Percentiles rank a stretch among this genome's conserved stretches.
Conservation (phyloP, 2,797 vertebrate species). For the Buphagus erythrorhynchus region DNA sequence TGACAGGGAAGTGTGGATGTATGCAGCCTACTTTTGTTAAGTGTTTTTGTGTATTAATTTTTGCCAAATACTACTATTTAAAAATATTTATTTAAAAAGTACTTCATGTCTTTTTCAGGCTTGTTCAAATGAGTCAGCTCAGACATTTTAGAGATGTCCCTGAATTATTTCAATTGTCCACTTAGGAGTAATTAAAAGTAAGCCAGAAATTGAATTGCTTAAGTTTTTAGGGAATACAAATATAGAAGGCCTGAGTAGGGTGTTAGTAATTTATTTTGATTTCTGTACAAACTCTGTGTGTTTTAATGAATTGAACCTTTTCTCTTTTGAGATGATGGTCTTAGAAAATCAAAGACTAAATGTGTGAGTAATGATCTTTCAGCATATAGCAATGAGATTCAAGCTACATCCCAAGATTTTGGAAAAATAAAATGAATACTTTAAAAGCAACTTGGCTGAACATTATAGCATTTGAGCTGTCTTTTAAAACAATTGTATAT, state of each 20-base stretch:
- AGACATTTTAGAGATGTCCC: neutral
- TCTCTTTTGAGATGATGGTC: neutral
- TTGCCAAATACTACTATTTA: neutral
- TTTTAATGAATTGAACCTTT: neutral
- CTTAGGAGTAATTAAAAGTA: neutral
- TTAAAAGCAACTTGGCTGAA: neutral
- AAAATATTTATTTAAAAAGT: neutral
- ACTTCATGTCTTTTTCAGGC: neutral
- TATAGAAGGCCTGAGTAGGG: neutral
- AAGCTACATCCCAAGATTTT: neutral
- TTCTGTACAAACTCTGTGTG: neutral
- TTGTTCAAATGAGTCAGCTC: neutral
- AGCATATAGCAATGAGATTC: neutral
- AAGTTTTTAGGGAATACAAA: neutral
- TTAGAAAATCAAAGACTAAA: neutral
- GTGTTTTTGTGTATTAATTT: neutral
- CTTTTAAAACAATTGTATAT: neutral
- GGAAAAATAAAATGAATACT: neutral
- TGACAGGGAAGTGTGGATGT: neutral
- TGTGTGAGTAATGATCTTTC: neutral
- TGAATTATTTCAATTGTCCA: constrained; percentile 6
- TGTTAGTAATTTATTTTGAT: neutral
- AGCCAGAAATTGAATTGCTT: neutral
- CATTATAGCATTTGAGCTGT: neutral
- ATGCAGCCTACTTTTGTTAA: neutral